Base-by-base conservation (phyloP, 1,140 invertebrate species). In the Drosophila leontia region DNA sequence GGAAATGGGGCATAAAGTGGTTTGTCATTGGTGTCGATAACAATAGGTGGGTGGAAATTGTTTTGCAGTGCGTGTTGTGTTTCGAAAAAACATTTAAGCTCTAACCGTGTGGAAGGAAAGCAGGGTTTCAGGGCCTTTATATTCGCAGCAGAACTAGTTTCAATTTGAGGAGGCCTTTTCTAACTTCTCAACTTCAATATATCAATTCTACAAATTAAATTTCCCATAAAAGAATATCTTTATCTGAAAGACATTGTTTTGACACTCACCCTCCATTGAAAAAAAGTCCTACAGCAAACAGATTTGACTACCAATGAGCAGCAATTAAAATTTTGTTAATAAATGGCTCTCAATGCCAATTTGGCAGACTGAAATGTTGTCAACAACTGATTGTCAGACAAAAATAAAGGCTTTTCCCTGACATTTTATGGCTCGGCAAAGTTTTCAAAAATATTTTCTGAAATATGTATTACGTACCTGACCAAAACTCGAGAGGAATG, bases 11-110 rank as follows among this genome's bases (percentile, higher is more conserved):
- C 70, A 58, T 19, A 64, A 45, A 71, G 57, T 78, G 74, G 50
- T 58, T 78, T 78, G 64, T 62, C 56, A 70, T 71, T 63, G 75
- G 53, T 62, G 67, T 34, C 67, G 65, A 78, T 78, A 67, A 48
- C 72, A 78, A 37, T 39, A 51, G 75, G n/a, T 57, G 58, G 51
- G 51, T 59, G 67, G 32, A 56, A 60, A 69, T 56, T 68, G 74
- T 45, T 68, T 57, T 75, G 35, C 48, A 45, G 51, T 58, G 61
- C 72, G 47, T 75, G 17, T 37, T 35, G 48, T 9, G 11, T 68
- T 32, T 19, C 13, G 48, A 35, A 68, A 55, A 23, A 56, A 45
- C 23, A 68, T 39, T 67, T 55, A 37, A 39, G 47, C 12, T 39
- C 32, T 23, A 47, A 29, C 26, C 35, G 26, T 7, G 17, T 7